Conservation (phyloP, 1,140 invertebrate species). For the Dryas iulia region DNA sequence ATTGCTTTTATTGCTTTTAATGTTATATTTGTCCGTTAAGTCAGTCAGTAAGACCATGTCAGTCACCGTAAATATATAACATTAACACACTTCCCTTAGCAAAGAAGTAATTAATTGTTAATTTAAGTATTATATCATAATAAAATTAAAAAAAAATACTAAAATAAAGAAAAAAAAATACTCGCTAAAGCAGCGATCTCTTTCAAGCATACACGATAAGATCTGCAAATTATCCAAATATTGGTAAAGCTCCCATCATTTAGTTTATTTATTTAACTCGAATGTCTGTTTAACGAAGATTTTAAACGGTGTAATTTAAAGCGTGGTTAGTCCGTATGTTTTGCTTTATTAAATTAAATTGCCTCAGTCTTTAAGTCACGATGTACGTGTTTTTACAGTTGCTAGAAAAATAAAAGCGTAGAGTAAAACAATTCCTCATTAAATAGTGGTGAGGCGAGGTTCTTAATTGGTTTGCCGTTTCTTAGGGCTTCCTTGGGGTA, state of each 20-base stretch:
- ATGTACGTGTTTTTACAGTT: not conserved
- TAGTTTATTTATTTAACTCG: conserved; percentile 33
- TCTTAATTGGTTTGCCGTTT: conserved; percentile 2
- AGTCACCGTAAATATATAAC: too few species aligned
- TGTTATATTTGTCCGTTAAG: too few species aligned
- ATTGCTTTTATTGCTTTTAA: too few species aligned
- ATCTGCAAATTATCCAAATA: conserved; percentile 28
- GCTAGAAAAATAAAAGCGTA: conserved; percentile 4
- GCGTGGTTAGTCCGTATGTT: conserved; percentile 4
- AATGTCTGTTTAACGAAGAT: conserved; percentile 15
- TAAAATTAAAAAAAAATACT: too few species aligned
- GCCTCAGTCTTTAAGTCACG: conserved; percentile 11
- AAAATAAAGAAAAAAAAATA: too few species aligned
- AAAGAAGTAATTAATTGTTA: too few species aligned
- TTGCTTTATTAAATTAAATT: conserved; percentile 26
- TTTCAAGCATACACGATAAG: too few species aligned
- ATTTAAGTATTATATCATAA: too few species aligned
- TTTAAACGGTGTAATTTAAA: conserved; percentile 26
- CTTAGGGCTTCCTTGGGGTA: not conserved
- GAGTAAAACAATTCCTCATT: conserved; percentile 4
- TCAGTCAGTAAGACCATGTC: too few species aligned
- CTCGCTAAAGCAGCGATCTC: too few species aligned
- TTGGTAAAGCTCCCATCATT: conserved; percentile 12
- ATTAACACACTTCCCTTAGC: too few species aligned
- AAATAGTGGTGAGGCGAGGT: not conserved